phyloP scores from a whole-genome alignment of 2,888 invertebrate genomes.

The Drosophila affinis region DNA sequence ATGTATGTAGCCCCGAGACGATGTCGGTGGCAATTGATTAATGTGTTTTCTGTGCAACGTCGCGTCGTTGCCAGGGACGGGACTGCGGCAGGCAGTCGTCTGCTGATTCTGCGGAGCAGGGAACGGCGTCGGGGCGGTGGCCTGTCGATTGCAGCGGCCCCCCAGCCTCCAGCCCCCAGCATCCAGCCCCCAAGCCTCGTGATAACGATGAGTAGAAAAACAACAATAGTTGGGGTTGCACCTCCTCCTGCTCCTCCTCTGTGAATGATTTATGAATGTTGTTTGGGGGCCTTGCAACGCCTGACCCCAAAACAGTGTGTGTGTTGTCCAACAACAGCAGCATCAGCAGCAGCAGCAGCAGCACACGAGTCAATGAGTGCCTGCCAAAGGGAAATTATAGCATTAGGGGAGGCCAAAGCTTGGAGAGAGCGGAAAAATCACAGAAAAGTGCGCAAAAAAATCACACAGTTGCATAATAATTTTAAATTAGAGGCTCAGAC shows the following conservation, averaged over 20 bases:
- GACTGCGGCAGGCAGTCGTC: too few relatives aligned
- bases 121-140: not conserved
- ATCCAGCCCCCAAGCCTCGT: constrained; percentile 41
- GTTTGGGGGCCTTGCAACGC: constrained; percentile 74
- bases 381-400: constrained; percentile 57
- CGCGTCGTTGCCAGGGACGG: constrained; percentile 21
- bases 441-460: constrained; percentile 18
- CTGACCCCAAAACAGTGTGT: constrained; percentile 65
- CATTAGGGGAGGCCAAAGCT: constrained; percentile 14
- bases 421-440: constrained; percentile 19
- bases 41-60: constrained; percentile 66
- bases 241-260: constrained; percentile 26
- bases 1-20: constrained; percentile 42
- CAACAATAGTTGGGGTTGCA: constrained; percentile 30
- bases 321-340: constrained; percentile 37
- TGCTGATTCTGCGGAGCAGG: not conserved
- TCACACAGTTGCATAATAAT: constrained; percentile 75
- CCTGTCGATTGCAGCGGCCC: constrained; percentile 70
- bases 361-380: constrained; percentile 66
- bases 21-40: constrained; percentile 72
- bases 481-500: constrained; percentile 78
- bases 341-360: constrained; percentile 32
- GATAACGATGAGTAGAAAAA: constrained; percentile 71
- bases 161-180: constrained; percentile 32
- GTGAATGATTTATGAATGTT: constrained; percentile 73